These are phyloP conservation scores for Taurulus bubalis DNA, from an alignment of 2,113 vertebrate species.

Conservation along the genomic window DNA sequence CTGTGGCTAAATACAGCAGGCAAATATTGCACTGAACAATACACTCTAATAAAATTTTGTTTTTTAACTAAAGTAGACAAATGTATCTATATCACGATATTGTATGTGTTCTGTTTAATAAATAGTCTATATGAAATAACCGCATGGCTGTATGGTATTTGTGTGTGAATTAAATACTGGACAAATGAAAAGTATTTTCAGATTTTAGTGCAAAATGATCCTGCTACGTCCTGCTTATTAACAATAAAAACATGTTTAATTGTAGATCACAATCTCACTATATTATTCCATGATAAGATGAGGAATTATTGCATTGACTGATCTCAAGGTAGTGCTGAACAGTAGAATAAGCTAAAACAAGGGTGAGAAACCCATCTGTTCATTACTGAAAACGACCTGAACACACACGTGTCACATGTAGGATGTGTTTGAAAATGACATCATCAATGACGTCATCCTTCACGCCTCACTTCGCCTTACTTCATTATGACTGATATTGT, in stretches of 20 bases:
- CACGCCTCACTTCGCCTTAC: neutral
- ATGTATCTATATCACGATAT: neutral
- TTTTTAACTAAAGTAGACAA: neutral
- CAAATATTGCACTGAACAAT: neutral
- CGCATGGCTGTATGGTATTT: neutral
- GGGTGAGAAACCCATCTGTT: neutral
- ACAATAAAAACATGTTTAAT: no score
- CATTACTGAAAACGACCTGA: no score
- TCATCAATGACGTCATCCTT: neutral
- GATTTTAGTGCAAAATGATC: no score
- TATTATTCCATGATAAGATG: neutral
- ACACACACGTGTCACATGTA: neutral
- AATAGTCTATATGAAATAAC: neutral
- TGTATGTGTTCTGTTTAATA: neutral
- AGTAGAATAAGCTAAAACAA: neutral
- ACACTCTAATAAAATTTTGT: neutral
- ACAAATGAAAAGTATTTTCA: neutral
- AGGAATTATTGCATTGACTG: neutral
- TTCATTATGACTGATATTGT: no score
- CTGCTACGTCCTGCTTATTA: no score
- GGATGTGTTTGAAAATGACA: neutral
- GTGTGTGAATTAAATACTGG: neutral
- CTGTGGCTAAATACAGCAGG: neutral
- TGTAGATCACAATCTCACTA: neutral
- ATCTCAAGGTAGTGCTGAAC: no score